These are phyloP conservation scores for Paracentrotus lividus DNA, from an alignment of 53 echinoderm and acorn worm species.

Conservation along the genomic window DNA sequence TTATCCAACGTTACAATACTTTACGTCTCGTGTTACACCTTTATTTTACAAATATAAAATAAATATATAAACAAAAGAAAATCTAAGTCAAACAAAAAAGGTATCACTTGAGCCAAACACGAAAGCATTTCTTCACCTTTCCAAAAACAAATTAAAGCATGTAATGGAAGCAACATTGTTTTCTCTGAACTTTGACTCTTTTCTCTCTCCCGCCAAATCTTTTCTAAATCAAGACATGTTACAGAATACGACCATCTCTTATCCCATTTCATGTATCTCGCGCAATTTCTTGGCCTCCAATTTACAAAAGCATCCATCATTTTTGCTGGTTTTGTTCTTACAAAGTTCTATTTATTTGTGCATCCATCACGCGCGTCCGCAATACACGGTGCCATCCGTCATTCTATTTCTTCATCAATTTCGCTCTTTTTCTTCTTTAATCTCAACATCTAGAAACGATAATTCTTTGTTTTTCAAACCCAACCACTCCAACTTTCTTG, in stretches of 20 bases:
- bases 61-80: not conserved
- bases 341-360: slow-evolving; percentile 66
- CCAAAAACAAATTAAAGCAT: slow-evolving; percentile 40
- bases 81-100: too few species aligned
- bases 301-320: slow-evolving; percentile 66
- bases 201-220: not conserved
- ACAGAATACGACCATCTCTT: not conserved
- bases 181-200: slow-evolving; percentile 43
- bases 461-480: slow-evolving; percentile 23
- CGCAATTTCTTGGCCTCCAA: slow-evolving; percentile 60
- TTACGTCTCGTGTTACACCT: not conserved
- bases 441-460: slow-evolving; percentile 41
- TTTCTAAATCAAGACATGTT: not conserved
- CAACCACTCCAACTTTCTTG: not conserved
- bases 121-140: slow-evolving; percentile 22
- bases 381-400: slow-evolving; percentile 43
- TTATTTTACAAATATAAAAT: not conserved
- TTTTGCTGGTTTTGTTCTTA: slow-evolving; percentile 62
- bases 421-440: slow-evolving; percentile 16
- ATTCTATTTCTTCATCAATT: slow-evolving; percentile 40
- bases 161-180: slow-evolving; percentile 36
- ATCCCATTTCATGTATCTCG: slow-evolving; percentile 59
- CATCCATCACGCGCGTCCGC: slow-evolving; percentile 54
- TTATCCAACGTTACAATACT: not conserved
- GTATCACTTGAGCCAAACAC: not conserved